Conservation (phyloP, 1,140 invertebrate genomes). For the Lethrus apterus region DNA sequence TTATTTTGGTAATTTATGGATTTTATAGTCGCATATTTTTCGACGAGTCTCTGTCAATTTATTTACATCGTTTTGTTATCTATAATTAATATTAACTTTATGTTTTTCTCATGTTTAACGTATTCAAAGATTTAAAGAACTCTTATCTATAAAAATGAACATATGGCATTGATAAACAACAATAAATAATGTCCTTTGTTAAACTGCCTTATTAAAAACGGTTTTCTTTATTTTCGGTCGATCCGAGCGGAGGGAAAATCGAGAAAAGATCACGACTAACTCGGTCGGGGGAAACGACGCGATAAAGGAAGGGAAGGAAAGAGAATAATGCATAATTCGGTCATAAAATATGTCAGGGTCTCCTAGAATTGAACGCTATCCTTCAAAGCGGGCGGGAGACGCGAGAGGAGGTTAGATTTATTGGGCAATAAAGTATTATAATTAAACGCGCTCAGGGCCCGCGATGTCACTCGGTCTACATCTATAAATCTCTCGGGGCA, state of each 20-base stretch:
- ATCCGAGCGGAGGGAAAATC: conserved; percentile 28
- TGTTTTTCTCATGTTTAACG: no score
- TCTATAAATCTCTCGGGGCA: conserved; percentile 39
- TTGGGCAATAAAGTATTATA: conserved; percentile 45
- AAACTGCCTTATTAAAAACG: conserved; percentile 12
- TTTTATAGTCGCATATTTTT: no score
- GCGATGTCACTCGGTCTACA: conserved; percentile 41
- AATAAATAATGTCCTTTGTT: conserved; percentile 12
- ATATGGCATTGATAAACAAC: conserved; percentile 4
- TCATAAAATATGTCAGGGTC: conserved; percentile 44
- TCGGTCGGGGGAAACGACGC: conserved; percentile 2
- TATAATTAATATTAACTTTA: no score
- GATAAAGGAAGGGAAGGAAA: conserved; percentile 22
- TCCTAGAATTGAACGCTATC: conserved; percentile 43
- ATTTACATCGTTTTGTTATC: no score
- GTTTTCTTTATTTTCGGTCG: conserved; percentile 11
- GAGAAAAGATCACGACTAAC: conserved; percentile 19
- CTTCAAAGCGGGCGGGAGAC: conserved; percentile 39
- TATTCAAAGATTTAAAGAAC: no score
- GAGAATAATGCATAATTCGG: conserved; percentile 44
- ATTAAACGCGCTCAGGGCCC: conserved; percentile 41
- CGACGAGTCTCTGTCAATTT: no score
- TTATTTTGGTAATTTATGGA: no score
- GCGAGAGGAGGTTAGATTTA: conserved; percentile 38
- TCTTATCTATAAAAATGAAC: no score